Percentiles rank a stretch among this genome's conserved stretches.
Conservation (phyloP, 2,888 invertebrate genomes). For the Dynastes grantii region DNA sequence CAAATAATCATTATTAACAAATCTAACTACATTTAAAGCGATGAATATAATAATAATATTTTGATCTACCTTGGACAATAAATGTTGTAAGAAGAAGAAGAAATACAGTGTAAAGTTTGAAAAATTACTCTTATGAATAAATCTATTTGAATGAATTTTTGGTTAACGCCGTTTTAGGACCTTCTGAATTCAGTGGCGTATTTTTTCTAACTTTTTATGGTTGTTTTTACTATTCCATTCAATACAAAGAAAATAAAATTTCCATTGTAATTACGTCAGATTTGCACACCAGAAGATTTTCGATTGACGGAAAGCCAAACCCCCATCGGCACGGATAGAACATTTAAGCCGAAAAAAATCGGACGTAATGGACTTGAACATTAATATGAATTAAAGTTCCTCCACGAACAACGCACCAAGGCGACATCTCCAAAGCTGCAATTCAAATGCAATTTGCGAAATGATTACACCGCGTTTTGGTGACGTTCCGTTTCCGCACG, state of each 20-base stretch:
- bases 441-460: constrained; percentile 50
- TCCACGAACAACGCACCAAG: constrained; percentile 11
- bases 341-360: neutral
- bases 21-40: too few relatives aligned
- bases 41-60: too few relatives aligned
- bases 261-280: neutral
- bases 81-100: too few relatives aligned
- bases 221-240: neutral
- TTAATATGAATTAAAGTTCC: constrained; percentile 50
- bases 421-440: constrained; percentile 26
- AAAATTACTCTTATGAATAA: too few relatives aligned
- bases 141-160: too few relatives aligned
- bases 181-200: too few relatives aligned
- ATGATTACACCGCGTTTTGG: constrained; percentile 48
- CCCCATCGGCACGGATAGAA: neutral
- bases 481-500: constrained; percentile 45
- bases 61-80: too few relatives aligned
- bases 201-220: neutral
- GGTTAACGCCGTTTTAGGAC: too few relatives aligned
- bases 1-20: too few relatives aligned
- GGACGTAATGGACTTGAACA: constrained; percentile 46
- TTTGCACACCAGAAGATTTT: neutral
- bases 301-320: too few relatives aligned
- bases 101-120: too few relatives aligned
- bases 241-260: neutral